A percentile compares a stretch with the other conserved stretches of the same genome.
Conservation (phyloP, 2,797 vertebrate genomes). For the Antennarius maculatus region DNA sequence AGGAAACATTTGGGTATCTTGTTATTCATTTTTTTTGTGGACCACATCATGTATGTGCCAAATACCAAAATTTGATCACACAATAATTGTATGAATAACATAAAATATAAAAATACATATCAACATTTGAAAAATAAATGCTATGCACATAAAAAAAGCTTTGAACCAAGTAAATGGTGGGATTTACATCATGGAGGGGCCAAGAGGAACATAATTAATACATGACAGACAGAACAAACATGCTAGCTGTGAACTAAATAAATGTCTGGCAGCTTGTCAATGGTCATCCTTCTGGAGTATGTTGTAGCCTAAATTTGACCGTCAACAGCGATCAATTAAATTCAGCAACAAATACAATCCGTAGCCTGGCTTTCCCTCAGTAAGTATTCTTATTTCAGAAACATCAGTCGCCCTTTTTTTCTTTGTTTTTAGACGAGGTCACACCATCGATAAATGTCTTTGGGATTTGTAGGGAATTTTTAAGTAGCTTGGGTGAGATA, state of each 20-base stretch:
- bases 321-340: constrained; percentile 6
- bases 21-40: background rate
- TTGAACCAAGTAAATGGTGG: constrained; percentile 4
- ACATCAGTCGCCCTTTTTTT: background rate
- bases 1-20: constrained; percentile 2
- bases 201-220: background rate
- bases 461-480: constrained; percentile 8
- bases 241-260: constrained; percentile 40
- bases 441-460: background rate
- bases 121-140: no score
- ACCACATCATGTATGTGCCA: no score
- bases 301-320: background rate
- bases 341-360: background rate
- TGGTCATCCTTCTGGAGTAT: constrained; percentile 17
- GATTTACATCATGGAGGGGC: constrained; percentile 17
- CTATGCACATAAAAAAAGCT: constrained; percentile 19
- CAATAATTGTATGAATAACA: no score
- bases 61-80: no score
- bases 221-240: no score
- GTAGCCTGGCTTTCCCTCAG: background rate
- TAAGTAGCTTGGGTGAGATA: constrained; percentile 1
- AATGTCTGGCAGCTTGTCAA: constrained; percentile 75
- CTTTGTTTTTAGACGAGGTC: constrained; percentile 1
- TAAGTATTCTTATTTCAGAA: background rate
- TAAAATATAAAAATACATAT: no score